Conservation (phyloP, 2,113 vertebrate species). For the Peucedramus taeniatus region DNA sequence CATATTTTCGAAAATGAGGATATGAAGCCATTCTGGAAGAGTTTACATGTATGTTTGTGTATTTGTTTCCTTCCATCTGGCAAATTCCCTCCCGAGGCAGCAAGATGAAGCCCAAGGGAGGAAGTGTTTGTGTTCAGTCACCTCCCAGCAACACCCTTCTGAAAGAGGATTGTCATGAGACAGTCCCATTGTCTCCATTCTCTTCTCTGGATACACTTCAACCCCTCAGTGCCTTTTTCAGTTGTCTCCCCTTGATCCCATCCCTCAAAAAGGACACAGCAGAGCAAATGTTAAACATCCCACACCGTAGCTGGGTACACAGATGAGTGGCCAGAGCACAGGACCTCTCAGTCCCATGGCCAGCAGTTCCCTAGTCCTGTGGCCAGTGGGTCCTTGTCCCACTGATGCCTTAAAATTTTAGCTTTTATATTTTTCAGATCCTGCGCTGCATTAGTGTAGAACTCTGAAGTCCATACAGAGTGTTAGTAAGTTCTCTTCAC, state of each 20-base stretch:
- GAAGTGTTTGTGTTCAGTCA: background rate
- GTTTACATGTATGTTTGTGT: background rate
- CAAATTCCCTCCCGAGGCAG: background rate
- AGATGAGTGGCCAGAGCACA: background rate
- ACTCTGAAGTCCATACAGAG: background rate
- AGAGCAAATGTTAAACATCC: background rate
- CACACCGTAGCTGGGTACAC: rapidly evolving
- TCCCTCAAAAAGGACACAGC: rapidly evolving
- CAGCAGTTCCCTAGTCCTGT: background rate
- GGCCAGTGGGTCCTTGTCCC: background rate
- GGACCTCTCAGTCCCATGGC: background rate
- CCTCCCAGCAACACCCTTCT: background rate
- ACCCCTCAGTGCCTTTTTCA: too few species aligned
- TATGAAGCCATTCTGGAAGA: background rate
- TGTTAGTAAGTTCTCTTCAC: too few species aligned
- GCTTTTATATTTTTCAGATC: too few species aligned
- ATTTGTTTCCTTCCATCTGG: conserved; percentile 39
- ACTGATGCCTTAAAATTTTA: background rate
- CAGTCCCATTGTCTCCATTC: background rate
- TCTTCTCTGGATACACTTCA: background rate
- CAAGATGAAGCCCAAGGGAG: background rate
- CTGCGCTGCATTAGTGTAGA: background rate
- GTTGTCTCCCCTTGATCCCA: background rate
- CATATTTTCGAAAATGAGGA: background rate
- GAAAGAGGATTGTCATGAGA: background rate